These are phyloP conservation scores for Dicentrarchus labrax DNA, from an alignment of 2,113 vertebrate species.

Conservation along the genomic window DNA sequence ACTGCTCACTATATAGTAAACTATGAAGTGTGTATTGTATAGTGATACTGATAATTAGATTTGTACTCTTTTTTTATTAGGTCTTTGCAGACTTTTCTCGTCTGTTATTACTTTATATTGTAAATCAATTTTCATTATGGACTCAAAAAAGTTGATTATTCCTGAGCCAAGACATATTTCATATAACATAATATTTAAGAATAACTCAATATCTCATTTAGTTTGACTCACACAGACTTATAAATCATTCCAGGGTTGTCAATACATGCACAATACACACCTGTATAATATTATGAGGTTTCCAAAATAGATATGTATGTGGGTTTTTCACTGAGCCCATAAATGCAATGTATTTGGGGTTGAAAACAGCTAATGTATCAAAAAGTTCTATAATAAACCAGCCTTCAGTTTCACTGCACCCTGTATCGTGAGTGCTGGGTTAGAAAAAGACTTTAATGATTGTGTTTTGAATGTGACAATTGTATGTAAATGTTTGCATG, in stretches of 20 bases:
- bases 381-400: background rate
- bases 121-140: background rate
- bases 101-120: background rate
- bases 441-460: background rate
- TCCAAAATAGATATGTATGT: background rate
- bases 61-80: background rate
- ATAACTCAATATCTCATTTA: conserved; percentile 5
- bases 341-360: background rate
- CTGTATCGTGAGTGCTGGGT: background rate
- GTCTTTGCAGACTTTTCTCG: background rate
- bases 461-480: conserved; percentile 4
- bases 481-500: background rate
- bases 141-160: background rate
- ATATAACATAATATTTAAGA: background rate
- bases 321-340: background rate
- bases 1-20: background rate
- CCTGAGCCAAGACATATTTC: background rate
- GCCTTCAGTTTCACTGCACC: background rate
- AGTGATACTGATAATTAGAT: background rate
- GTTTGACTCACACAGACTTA: background rate
- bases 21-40: background rate
- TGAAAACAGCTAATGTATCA: background rate
- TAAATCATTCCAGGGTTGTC: conserved; percentile 9
- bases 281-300: background rate
- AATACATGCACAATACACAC: background rate